A percentile compares a stretch with the other conserved stretches of the same genome.
phyloP scores from a whole-genome alignment of 2,888 invertebrate species.

The Ochropleura plecta region DNA sequence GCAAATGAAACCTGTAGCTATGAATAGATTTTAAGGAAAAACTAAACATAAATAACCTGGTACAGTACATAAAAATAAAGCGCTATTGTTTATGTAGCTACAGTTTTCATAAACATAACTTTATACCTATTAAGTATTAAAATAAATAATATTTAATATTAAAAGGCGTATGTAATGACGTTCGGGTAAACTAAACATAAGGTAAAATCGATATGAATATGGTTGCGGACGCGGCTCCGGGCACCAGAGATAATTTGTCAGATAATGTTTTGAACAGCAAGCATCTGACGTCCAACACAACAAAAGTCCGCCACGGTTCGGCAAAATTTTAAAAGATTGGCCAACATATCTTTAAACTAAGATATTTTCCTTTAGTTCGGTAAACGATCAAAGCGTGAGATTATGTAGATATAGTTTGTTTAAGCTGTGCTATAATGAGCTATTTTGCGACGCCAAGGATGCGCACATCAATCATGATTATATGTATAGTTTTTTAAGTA shows the following conservation, averaged over 20 bases:
- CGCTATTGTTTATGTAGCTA: neutral
- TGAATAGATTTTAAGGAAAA: conserved; percentile 18
- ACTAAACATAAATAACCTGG: neutral
- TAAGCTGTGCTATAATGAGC: conserved; percentile 3
- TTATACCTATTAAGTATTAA: neutral
- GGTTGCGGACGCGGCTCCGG: neutral
- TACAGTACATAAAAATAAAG: neutral
- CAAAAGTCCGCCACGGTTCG: neutral
- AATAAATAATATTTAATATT: neutral
- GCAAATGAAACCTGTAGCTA: neutral
- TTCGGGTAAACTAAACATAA: neutral
- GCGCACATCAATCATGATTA: conserved; percentile 50
- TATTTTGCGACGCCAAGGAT: conserved; percentile 44
- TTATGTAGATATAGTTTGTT: conserved; percentile 35
- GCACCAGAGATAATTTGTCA: neutral
- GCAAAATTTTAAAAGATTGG: neutral
- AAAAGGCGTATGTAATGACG: too few relatives aligned
- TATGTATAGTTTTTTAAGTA: conserved; percentile 24
- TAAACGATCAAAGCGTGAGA: conserved; percentile 23
- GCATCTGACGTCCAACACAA: neutral
- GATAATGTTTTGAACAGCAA: neutral
- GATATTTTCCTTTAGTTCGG: conserved; percentile 18
- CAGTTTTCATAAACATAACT: neutral
- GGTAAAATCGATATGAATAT: neutral
- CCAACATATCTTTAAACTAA: neutral